phyloP scores from a whole-genome alignment of 1,140 invertebrate genomes.

The Pogonomyrmex californicus region DNA sequence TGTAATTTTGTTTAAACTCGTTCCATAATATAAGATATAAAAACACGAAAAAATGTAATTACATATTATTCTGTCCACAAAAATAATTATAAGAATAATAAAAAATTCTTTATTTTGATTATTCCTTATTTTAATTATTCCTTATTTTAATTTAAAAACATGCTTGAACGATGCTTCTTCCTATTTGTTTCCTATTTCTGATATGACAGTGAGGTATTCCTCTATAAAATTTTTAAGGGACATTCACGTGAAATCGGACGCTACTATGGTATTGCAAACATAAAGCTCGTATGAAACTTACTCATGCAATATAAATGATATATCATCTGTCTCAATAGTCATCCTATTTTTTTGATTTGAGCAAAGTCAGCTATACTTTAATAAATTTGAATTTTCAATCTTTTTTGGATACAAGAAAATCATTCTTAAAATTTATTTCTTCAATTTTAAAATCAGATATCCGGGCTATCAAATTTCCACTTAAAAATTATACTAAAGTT shows the following conservation, averaged over 20 bases:
- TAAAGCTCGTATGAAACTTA: constrained; percentile 57
- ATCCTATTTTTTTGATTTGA: constrained; percentile 1
- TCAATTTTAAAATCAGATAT: background rate
- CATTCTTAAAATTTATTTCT: background rate
- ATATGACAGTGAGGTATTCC: constrained; percentile 14
- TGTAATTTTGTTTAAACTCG: background rate
- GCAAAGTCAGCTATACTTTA: background rate
- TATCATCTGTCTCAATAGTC: constrained; percentile 46
- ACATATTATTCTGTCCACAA: background rate
- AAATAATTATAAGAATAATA: constrained; percentile 9
- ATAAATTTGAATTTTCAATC: background rate
- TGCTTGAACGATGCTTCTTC: background rate
- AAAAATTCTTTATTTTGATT: background rate
- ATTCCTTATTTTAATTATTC: too few relatives aligned
- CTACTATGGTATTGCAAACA: constrained; percentile 33
- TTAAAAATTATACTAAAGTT: too few relatives aligned
- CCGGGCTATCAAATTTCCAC: too few relatives aligned
- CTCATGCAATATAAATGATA: constrained; percentile 50
- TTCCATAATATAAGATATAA: background rate
- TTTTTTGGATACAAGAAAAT: background rate
- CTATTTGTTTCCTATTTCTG: constrained; percentile 26
- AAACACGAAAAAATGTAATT: background rate
- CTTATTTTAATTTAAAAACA: background rate
- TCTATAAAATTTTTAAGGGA: constrained; percentile 58
- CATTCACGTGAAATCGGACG: constrained; percentile 18